A percentile compares a stretch with the other conserved stretches of the same genome.
Evolutionary conservation across 2,797 vertebrate genomes (phyloP).

Genomic region (Eutrigla gurnardus): DNA sequence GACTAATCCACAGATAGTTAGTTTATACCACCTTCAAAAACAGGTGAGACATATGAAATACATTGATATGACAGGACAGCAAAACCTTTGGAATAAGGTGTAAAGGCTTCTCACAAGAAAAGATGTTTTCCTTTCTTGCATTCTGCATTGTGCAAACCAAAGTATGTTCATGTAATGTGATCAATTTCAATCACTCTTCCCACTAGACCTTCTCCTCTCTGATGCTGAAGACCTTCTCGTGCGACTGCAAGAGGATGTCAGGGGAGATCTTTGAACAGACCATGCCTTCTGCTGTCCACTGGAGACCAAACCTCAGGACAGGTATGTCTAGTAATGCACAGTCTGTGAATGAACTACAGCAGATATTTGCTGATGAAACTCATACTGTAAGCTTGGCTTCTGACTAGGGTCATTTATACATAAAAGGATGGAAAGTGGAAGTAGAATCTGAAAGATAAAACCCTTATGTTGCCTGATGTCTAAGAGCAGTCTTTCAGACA

Average conservation of each 20-base stretch:
- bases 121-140: background rate
- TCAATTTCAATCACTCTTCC: background rate
- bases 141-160: background rate
- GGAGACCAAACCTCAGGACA: conserved; percentile 78
- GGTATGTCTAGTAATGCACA: conserved; percentile 59
- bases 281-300: conserved; percentile 90
- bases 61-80: no score
- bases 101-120: background rate
- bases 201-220: conserved; percentile 83
- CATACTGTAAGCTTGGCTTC: no score
- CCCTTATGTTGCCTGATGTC: no score
- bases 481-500: no score
- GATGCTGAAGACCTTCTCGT: conserved; percentile 83
- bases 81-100: background rate
- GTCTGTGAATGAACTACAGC: background rate
- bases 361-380: background rate
- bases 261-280: conserved; percentile 86
- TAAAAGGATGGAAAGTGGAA: no score
- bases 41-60: no score
- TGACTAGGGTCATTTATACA: no score
- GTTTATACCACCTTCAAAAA: no score
- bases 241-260: conserved; percentile 87
- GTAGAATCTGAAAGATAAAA: no score
- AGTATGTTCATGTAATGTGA: background rate
- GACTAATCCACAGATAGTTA: no score